Evolutionary conservation across 1,140 invertebrate genomes (phyloP).

Genomic region (Acromyrmex heyeri): DNA sequence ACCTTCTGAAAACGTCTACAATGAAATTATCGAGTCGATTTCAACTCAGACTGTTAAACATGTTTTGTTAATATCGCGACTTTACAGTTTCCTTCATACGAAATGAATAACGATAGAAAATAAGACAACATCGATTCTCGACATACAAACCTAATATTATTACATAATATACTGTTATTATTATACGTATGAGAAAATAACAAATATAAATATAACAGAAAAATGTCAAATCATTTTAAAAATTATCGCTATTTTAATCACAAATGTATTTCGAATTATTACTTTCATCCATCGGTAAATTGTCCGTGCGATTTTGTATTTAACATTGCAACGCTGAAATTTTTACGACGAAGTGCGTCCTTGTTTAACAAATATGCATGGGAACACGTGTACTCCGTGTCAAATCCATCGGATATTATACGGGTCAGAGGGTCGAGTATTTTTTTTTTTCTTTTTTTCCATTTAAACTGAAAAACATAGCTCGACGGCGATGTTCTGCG

Average conservation of each 20-base stretch:
- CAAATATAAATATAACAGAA: not conserved
- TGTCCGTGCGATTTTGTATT: not conserved
- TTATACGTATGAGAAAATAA: not conserved
- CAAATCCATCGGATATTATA: conserved; percentile 63
- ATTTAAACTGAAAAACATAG: conserved; percentile 39
- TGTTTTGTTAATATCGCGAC: not conserved
- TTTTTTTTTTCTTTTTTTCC: not conserved
- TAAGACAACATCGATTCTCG: not conserved
- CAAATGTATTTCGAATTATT: conserved; percentile 7
- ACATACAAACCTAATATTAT: not conserved
- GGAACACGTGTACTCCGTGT: not conserved
- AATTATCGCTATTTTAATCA: not conserved
- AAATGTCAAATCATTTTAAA: not conserved
- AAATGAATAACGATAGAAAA: not conserved
- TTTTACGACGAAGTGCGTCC: not conserved
- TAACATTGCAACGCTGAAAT: conserved; percentile 9
- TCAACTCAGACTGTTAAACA: not conserved
- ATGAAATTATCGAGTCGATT: conserved; percentile 44
- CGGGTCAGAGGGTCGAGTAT: conserved; percentile 23
- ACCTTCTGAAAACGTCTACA: conserved; percentile 8
- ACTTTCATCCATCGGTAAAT: not conserved
- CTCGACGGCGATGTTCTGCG: conserved; percentile 7
- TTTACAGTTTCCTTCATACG: not conserved
- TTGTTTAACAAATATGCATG: conserved; percentile 13
- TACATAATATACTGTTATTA: not conserved